phyloP scores from a whole-genome alignment of 2,888 invertebrate species.

The Pecten maximus region DNA sequence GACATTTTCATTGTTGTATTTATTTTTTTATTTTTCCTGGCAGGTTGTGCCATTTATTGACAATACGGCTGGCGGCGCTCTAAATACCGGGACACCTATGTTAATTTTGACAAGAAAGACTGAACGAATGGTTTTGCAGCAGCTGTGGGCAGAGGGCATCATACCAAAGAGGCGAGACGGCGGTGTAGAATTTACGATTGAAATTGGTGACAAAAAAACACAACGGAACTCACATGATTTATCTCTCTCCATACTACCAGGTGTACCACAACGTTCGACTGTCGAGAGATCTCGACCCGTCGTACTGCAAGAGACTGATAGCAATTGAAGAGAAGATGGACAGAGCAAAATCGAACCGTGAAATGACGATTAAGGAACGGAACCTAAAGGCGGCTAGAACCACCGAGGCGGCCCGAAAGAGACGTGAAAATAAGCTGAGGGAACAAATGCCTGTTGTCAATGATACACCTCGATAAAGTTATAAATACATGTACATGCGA shows the following conservation, averaged over 20 bases:
- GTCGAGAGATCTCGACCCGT: not conserved
- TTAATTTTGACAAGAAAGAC: not conserved
- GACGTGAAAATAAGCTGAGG: no score
- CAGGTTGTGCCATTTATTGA: no score
- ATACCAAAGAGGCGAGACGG: not conserved
- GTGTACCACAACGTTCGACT: not conserved
- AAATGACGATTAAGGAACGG: not conserved
- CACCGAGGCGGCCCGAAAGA: not conserved
- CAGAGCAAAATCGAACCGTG: not conserved
- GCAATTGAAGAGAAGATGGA: not conserved
- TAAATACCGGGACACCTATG: not conserved
- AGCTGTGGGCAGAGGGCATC: no score
- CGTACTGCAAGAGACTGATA: not conserved
- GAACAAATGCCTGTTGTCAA: no score
- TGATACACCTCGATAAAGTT: no score
- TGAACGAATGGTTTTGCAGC: not conserved
- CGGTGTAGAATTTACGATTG: not conserved
- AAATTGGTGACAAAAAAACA: no score
- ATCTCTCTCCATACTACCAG: not conserved
- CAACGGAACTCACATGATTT: not conserved
- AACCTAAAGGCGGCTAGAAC: not conserved
- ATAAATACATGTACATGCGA: no score
- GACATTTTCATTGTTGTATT: no score
- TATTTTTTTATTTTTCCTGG: no score
- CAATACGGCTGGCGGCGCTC: not conserved